Evolutionary conservation across 2,113 vertebrate genomes (phyloP), one percentile per base, ranked within the genome.

Genomic region (Arizona elegans): DNA sequence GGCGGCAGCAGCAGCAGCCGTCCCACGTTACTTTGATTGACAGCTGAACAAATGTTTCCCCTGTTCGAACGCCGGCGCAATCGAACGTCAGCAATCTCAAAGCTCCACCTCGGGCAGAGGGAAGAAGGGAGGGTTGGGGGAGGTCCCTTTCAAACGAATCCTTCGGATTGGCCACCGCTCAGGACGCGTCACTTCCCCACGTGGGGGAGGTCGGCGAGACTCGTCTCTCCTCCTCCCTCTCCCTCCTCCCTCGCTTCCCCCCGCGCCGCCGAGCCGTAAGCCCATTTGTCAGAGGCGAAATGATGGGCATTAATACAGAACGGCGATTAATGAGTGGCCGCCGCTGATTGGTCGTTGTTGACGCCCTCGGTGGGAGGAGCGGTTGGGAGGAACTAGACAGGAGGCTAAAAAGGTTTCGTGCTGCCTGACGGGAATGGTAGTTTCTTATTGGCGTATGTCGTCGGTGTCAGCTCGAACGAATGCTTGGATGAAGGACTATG

Each of bases 1-100:
- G 1, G 70, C 92, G 0, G 92, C 93, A 65, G 90, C 94, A 89
- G 94, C 92, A 90, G 93, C 94, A 94, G 86, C 95, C 94, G 90
- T 59, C 98, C 98, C 98, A 99, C 99, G 99, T 99, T 99, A 99
- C 98, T 99, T 99, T 99, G 99, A 99, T 98, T 98, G 99, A 99
- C 99, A 98, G 98, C 92, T 96, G 96, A 98, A 98, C 98, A 98
- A 98, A 98, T 97, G 98, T 98, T 98, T 98, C 98, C 95, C 96
- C 96, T 97, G 97, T 98, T 98, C 98, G 96, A 97, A 96, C 95
- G 97, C 98, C 98, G 96, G 96, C 96, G 97, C 97, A 96, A 94
- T 96, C 97, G 96, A 97, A 97, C 96, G 65, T 95, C 97, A 95
- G 95, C 96, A 94, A 95, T 93, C 94, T 93, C 93, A 6, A 96